Evolutionary conservation across 2,888 invertebrate genomes (phyloP).

Genomic region (Petrolisthes manimaculis): DNA sequence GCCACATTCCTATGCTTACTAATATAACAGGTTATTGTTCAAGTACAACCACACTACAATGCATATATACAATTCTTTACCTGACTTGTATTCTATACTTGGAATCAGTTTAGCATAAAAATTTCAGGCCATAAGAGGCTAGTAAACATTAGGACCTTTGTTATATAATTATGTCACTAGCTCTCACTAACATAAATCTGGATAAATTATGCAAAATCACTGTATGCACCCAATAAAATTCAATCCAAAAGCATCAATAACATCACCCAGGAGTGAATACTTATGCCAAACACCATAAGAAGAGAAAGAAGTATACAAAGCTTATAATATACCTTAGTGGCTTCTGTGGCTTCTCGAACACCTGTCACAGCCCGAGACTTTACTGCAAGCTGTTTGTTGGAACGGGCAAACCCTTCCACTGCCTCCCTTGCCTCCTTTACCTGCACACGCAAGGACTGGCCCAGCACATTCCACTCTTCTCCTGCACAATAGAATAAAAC

Average conservation of each 20-base stretch:
- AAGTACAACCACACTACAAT: no score
- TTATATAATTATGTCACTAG: no score
- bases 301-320: neutral
- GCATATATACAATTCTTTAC: no score
- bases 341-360: slow-evolving; percentile 41
- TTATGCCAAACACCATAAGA: neutral
- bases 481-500: slow-evolving; percentile 7
- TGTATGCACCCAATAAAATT: no score
- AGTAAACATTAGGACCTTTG: no score
- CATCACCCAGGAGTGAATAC: neutral
- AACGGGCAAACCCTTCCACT: slow-evolving; percentile 33
- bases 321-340: slow-evolving; percentile 39
- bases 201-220: no score
- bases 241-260: neutral
- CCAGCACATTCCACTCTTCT: slow-evolving; percentile 42
- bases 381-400: slow-evolving; percentile 37
- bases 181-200: no score
- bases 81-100: no score
- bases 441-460: slow-evolving; percentile 32
- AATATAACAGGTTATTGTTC: no score
- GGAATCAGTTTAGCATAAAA: no score
- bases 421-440: slow-evolving; percentile 20
- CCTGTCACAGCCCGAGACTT: slow-evolving; percentile 36
- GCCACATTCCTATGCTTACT: no score
- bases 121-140: no score